Evolutionary conservation across 2,888 invertebrate genomes (phyloP).

Genomic region (Drosophila infuscata): DNA sequence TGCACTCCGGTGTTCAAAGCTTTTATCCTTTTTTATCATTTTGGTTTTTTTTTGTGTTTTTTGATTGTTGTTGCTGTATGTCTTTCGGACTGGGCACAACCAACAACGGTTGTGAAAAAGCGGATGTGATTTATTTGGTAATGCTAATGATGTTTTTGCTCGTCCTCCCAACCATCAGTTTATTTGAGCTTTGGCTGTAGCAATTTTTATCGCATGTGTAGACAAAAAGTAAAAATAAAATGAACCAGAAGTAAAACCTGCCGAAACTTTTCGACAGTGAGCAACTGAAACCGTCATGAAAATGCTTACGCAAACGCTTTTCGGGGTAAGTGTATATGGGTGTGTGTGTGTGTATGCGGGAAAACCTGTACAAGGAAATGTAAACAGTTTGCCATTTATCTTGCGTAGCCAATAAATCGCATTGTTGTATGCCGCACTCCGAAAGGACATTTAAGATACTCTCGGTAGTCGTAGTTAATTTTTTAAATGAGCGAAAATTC

Average conservation of each 20-base stretch:
- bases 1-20: constrained; percentile 83
- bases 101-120: constrained; percentile 74
- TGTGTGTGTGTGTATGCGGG: neutral
- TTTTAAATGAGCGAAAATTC: constrained; percentile 70
- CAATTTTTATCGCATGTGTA: constrained; percentile 80
- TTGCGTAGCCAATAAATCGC: constrained; percentile 77
- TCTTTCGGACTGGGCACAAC: constrained; percentile 61
- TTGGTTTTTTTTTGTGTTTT: constrained; percentile 35
- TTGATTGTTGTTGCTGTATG: constrained; percentile 32
- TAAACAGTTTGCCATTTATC: constrained; percentile 80
- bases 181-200: constrained; percentile 74
- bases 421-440: constrained; percentile 52
- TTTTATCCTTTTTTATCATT: constrained; percentile 79
- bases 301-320: constrained; percentile 75
- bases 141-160: constrained; percentile 82
- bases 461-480: constrained; percentile 64
- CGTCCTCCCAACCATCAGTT: constrained; percentile 68
- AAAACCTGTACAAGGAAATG: constrained; percentile 65
- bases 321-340: constrained; percentile 1
- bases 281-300: constrained; percentile 66
- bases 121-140: constrained; percentile 83
- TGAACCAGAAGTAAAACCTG: constrained; percentile 62
- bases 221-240: constrained; percentile 45
- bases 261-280: constrained; percentile 64
- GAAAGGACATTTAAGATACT: constrained; percentile 53